Base-by-base conservation (phyloP, 2,113 vertebrate genomes). In the Esox niger region DNA sequence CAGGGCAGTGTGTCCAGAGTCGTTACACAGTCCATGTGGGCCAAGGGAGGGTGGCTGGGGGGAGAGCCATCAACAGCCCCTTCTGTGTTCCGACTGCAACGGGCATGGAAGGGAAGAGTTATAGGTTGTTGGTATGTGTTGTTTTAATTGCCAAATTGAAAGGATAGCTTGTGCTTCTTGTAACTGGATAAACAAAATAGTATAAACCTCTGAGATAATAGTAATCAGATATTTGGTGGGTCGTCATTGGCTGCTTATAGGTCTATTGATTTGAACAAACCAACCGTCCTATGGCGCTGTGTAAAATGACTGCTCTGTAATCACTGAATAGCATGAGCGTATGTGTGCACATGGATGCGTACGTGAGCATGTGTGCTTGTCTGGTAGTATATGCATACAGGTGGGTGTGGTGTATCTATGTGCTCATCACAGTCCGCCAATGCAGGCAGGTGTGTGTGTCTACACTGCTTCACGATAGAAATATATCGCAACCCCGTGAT, bases 361-460 rank as follows among this genome's bases (percentile, higher is more conserved):
- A 17, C n/a, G 47, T 13, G 7, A 20, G 46, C 20, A 20, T 49
- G 20, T 49, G 35, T 38, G 35, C 35, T 63, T 52, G 29, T 33
- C 35, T 30, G 25, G 32, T 15, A 27, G 55, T 66, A 59, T 46
- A 30, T 31, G 23, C 11, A 27, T 57, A 26, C 55, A 23, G 8
- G 20, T 29, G 26, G 30, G 26, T 59, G 57, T 59, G 29, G 15
- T 15, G 27, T 26, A 74, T 64, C 20, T 11, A 49, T 61, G 62
- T 49, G 25, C 49, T 33, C 38, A 47, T 68, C 54, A 55, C 13
- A n/a, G 62, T 64, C 3, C 20, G 38, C 33, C 30, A 23, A 8
- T 66, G 47, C 23, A 13, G 10, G 47, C 25, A 15, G 10, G 2
- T 56, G 49, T 26, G 4, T 52, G 55, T 43, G 32, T 4, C 1